phyloP scores from a whole-genome alignment of 2,888 invertebrate species.

The Strigamia crassipes region DNA sequence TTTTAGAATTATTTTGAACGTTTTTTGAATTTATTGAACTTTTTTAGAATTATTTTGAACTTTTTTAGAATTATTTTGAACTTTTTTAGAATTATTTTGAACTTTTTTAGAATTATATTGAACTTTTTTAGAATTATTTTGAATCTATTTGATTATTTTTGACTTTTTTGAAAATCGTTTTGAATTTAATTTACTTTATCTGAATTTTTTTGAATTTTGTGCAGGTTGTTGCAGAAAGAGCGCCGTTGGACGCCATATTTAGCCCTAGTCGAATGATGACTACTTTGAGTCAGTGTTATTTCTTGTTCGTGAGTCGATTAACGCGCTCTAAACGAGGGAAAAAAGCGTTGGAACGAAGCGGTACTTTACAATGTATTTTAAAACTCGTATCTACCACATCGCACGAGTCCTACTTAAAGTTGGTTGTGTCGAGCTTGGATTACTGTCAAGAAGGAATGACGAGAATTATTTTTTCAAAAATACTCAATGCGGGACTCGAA shows the following conservation, averaged over 20 bases:
- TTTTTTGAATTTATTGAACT: not conserved
- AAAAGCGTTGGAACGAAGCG: constrained; percentile 71
- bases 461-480: constrained; percentile 62
- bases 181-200: too few relatives aligned
- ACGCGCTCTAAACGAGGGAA: constrained; percentile 59
- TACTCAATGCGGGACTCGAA: constrained; percentile 63
- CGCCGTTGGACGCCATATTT: constrained; percentile 83
- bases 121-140: too few relatives aligned
- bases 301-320: constrained; percentile 87
- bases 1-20: too few relatives aligned
- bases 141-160: too few relatives aligned
- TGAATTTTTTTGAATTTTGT: too few relatives aligned
- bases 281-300: constrained; percentile 92
- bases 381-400: constrained; percentile 79
- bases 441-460: constrained; percentile 73
- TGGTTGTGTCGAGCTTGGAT: constrained; percentile 89
- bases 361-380: constrained; percentile 75
- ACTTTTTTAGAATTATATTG: too few relatives aligned
- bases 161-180: too few relatives aligned
- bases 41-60: not conserved
- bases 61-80: too few relatives aligned
- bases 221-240: constrained; percentile 54
- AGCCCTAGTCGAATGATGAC: constrained; percentile 85
- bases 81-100: too few relatives aligned
- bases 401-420: constrained; percentile 90